These are phyloP conservation scores for Homarus americanus DNA, from an alignment of 1,140 invertebrate genomes.

Conservation along the genomic window DNA sequence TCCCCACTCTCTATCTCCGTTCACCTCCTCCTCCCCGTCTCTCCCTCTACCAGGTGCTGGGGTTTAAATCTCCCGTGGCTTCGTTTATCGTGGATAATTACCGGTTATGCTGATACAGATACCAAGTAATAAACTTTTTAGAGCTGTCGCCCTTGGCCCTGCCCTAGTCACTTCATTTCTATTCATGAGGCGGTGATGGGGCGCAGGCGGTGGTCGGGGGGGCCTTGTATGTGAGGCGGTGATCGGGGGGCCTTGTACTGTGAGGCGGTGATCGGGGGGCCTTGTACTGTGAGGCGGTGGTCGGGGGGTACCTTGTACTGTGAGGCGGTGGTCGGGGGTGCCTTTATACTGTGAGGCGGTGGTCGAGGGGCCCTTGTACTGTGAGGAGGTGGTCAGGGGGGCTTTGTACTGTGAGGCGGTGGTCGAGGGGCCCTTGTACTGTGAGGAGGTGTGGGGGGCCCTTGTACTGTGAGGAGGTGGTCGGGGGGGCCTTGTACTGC, in stretches of 20 bases:
- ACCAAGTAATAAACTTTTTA: constrained; percentile 41
- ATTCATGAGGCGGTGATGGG: constrained; percentile 44
- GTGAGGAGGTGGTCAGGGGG: too few relatives aligned
- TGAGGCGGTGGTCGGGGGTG: too few relatives aligned
- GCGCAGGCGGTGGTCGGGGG: background rate
- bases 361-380: too few relatives aligned
- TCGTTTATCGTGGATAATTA: constrained; percentile 58
- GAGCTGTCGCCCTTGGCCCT: constrained; percentile 28
- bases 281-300: too few relatives aligned
- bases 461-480: too few relatives aligned
- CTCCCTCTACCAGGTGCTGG: background rate
- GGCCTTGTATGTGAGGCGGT: background rate
- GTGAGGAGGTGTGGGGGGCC: too few relatives aligned
- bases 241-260: background rate
- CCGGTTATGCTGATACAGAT: constrained; percentile 60
- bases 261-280: too few relatives aligned
- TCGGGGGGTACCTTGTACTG: too few relatives aligned
- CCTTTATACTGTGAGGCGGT: too few relatives aligned
- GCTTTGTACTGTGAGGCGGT: too few relatives aligned
- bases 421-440: too few relatives aligned
- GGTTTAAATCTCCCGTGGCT: constrained; percentile 5
- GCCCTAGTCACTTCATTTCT: constrained; percentile 33
- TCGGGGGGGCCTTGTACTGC: too few relatives aligned
- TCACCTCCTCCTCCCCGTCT: background rate
- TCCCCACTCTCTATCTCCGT: background rate